Base-by-base conservation (phyloP, 1,140 invertebrate genomes). In the Nasonia longicornis region DNA sequence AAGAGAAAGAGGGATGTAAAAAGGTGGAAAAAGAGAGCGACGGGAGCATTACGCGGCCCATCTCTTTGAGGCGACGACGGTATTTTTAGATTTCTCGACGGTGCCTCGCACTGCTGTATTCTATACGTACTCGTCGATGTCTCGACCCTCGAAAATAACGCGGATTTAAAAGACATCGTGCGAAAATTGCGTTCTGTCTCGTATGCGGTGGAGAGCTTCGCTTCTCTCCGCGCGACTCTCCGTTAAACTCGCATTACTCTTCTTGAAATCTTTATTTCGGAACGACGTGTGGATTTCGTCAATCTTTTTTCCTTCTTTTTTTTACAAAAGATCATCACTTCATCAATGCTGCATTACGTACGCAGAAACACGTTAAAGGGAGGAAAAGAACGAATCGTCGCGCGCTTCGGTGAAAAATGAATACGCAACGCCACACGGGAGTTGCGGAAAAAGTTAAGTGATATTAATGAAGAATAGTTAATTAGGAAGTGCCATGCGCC, bases 381-480 rank as follows among this genome's bases (percentile, higher is more conserved):
- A 42, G 20, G 16, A 58, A 58, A 58, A 58, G 3, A 58, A 58
- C 1, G 52, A 58, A 35, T 6, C 64, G n/a, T 26, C 26, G 11
- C 2, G 63, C 10, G 3, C 66, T 29, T 16, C 58, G n/a, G 77
- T 81, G 81, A 83, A 83, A 84, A 83, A 85, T 85, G 77, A 84
- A 84, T 82, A 48, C 63, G 7, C 26, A 29, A 20, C 26, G 63
- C 26, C 6, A 7, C 38, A 22, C 75, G 72, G 80, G 45, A 80
- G 35, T 35, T 76, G 22, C 29, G 70, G 63, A 82, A 83, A 85
- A 82, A 85, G 82, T 84, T 85, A 84, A 87, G 83, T 86, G 81
- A 86, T 86, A 86, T 86, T 87, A 86, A 87, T 85, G 85, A 86
- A 81, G 82, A 86, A 86, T 84, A 84, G 85, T 86, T 86, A 85